Evolutionary conservation across 1,140 invertebrate species (phyloP), one percentile per base, ranked within the genome.

Genomic region (Trichonephila inaurata): DNA sequence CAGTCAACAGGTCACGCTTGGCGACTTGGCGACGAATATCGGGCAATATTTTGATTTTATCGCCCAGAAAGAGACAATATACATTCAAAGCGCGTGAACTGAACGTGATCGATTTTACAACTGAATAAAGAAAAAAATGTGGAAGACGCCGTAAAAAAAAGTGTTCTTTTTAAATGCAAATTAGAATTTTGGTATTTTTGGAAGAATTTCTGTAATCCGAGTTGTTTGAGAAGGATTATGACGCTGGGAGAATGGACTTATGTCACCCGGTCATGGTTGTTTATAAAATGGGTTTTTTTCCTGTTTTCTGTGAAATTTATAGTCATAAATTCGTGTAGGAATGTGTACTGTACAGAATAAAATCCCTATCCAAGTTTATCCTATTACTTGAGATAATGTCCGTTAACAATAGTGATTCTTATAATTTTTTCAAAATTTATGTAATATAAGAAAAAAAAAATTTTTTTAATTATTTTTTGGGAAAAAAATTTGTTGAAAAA

Each of bases 1-100:
- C 89, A 91, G 89, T 91, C 89, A 91, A 91, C 89, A 91, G 89
- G 89, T 91, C 89, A 91, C 18, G 60, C 19, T 72, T 89, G 88
- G 88, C 88, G 88, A 89, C 51, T 85, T 85, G 82, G 82, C 82
- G 51, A 60, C 12, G 44, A 28, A 28, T 72, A 2, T 72, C 14
- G 12, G 16, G 28, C 69, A n/a, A 64, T 7, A 33, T 28, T 33
- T 33, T 72, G 4, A 33, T 72, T 72, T 18, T 28, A 24, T 72
- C 69, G 69, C 28, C 69, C 10, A 14, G 24, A 16, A 10, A 72
- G 69, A 6, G 24, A 16, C 24, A 4, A 14, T 72, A 28, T 72
- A 28, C 3, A 16, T 72, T 28, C n/a, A n/a, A 33, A 72, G 28
- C 5, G 69, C 16, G 10, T 72, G 69, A 12, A 16, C 4, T 16